Evolutionary conservation across 2,113 vertebrate species (phyloP), one percentile per base, ranked within the genome.

Genomic region (Nannobrachium achirus): DNA sequence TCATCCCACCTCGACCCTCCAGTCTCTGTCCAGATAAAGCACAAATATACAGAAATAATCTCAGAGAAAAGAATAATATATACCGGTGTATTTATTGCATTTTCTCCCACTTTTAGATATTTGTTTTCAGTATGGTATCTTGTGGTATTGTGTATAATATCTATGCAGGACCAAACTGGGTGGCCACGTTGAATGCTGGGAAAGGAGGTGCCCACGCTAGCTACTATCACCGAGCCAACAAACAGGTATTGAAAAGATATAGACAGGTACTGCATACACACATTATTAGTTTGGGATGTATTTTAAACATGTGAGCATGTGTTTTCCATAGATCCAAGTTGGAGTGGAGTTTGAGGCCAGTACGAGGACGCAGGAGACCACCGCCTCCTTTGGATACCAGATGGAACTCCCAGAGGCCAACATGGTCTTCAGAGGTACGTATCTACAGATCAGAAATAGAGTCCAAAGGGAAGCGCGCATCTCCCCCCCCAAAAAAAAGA

Each of bases 271-370:
- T 13, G 18, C 2, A 9, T 15, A 10, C 49, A 58, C 41, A 51
- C 19, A 33, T 1, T 3, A 41, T 15, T 74, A 38, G 13, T 33
- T 58, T n/a, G 8, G 8, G 16, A 25, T 16, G 41, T 20, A 8
- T 56, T 64, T 9, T 1, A 68, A 63, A 56, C 61, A 2, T 66
- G 16, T 2, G 13, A 50, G 33, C 41, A 49, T 10, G 2, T 39
- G 25, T 25, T 10, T 51, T 70, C 10, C 5, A 0, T 86, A 98
- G 97, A 95, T 98, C 49, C 96, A 97, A 85, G 94, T 98, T 0
- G 97, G 97, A 3, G 97, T 99, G 73, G 97, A 99, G 86, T 96
- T 99, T 86, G 97, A 98, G 80, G 97, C 97, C 53, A 98, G 97
- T 70, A 97, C 95, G 0, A 92, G 96, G 55, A 93, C 98, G 10